Evolutionary conservation across 2,113 vertebrate species (phyloP).

Genomic region (Antechinus flavipes): DNA sequence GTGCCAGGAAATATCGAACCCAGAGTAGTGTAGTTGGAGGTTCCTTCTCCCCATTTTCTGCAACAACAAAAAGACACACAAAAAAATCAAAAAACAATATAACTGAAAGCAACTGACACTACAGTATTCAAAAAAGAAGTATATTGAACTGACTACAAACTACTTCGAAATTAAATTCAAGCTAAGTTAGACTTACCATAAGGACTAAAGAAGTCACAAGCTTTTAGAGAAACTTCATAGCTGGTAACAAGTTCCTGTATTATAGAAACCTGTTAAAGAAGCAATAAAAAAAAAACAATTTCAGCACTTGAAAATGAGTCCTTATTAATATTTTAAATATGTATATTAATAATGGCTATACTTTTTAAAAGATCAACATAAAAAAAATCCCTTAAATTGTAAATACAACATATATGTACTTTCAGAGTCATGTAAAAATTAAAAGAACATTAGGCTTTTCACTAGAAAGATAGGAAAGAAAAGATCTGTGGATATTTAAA

Average conservation of each 20-base stretch:
- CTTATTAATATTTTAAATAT: conserved; percentile 18
- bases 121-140: conserved; percentile 9
- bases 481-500: conserved; percentile 20
- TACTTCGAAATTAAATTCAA: conserved; percentile 48
- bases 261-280: conserved; percentile 84
- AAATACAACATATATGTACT: conserved; percentile 28
- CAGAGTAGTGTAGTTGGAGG: conserved; percentile 88
- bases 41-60: conserved; percentile 87
- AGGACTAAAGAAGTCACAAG: conserved; percentile 83
- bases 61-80: conserved; percentile 75
- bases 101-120: not conserved
- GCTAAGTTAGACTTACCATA: conserved; percentile 81
- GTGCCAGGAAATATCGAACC: conserved; percentile 89
- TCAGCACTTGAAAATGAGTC: conserved; percentile 42
- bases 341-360: not conserved
- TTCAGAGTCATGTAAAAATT: conserved; percentile 37
- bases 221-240: conserved; percentile 87
- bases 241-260: conserved; percentile 88
- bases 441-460: not conserved
- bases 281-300: conserved; percentile 35
- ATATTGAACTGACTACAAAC: not conserved
- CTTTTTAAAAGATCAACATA: conserved; percentile 23
- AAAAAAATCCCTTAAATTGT: conserved; percentile 28
- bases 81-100: conserved; percentile 15
- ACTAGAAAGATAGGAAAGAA: not conserved